Percentiles rank a stretch among this genome's conserved stretches.
Evolutionary conservation across 2,888 invertebrate genomes (phyloP).

Genomic region (Hylaea fasciaria): DNA sequence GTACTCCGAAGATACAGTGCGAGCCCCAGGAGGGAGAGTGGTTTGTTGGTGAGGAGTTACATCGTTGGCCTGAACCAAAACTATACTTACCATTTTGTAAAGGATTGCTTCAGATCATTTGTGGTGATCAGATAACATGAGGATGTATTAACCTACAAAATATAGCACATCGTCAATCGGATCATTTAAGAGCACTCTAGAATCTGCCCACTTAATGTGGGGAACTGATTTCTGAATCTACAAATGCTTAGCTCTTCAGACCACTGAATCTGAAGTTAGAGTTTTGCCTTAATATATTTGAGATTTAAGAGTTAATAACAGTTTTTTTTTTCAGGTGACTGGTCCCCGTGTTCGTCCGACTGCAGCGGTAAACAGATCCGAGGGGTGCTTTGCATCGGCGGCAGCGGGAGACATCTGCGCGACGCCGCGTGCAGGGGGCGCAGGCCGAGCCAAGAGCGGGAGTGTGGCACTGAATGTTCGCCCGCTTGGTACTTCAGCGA

Average conservation of each 20-base stretch:
- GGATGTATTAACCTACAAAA: too few relatives aligned
- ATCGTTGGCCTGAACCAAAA: neutral
- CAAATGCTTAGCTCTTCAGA: too few relatives aligned
- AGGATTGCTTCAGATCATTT: too few relatives aligned
- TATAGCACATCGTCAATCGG: too few relatives aligned
- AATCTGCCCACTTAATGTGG: too few relatives aligned
- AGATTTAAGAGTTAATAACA: too few relatives aligned
- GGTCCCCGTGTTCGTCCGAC: slow-evolving; percentile 82
- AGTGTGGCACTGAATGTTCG: slow-evolving; percentile 86
- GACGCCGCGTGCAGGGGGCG: slow-evolving; percentile 85
- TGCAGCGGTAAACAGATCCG: slow-evolving; percentile 86
- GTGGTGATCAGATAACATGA: too few relatives aligned
- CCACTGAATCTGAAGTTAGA: too few relatives aligned
- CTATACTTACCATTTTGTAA: too few relatives aligned
- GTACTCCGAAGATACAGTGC: slow-evolving; percentile 87
- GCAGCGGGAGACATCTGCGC: slow-evolving; percentile 83
- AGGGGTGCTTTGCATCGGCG: slow-evolving; percentile 87
- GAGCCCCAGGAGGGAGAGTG: slow-evolving; percentile 89
- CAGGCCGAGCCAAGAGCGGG: slow-evolving; percentile 87
- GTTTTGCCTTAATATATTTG: too few relatives aligned
- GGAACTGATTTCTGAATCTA: too few relatives aligned
- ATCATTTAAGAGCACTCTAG: too few relatives aligned
- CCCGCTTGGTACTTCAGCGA: slow-evolving; percentile 90
- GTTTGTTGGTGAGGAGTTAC: slow-evolving; percentile 87
- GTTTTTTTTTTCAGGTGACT: slow-evolving; percentile 63